phyloP scores from a whole-genome alignment of 2,888 invertebrate species.

The Geotrupes spiniger region DNA sequence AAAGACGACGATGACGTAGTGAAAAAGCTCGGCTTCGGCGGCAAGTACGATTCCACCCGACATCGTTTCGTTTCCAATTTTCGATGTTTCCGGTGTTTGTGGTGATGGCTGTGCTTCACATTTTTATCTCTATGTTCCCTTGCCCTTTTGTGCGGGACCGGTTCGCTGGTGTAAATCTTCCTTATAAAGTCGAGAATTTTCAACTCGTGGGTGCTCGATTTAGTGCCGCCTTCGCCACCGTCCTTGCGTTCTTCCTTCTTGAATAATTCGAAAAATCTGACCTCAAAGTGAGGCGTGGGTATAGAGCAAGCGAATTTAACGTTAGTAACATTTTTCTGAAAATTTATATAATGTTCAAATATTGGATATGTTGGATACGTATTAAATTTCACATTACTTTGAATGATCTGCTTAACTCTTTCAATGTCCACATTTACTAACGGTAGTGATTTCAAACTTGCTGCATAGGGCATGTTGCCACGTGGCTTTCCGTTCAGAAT shows the following conservation, averaged over 20 bases:
- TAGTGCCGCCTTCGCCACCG: neutral
- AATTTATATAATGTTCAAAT: constrained; percentile 29
- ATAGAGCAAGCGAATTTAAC: constrained; percentile 12
- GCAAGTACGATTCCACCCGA: neutral
- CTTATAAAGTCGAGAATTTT: constrained; percentile 18
- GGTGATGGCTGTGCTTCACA: neutral
- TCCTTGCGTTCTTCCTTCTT: constrained; percentile 15
- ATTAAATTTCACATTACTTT: constrained; percentile 16
- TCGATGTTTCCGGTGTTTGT: neutral
- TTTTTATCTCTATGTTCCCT: no score
- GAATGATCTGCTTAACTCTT: constrained; percentile 11
- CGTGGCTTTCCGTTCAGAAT: constrained; percentile 24
- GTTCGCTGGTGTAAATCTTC: constrained; percentile 16
- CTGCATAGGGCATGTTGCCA: constrained; percentile 24
- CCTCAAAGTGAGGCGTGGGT: constrained; percentile 11
- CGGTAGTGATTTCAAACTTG: constrained; percentile 30
- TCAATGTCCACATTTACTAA: constrained; percentile 18
- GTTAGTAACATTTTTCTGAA: constrained; percentile 26
- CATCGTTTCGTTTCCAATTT: neutral
- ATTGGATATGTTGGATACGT: constrained; percentile 13
- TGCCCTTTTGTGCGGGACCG: constrained; percentile 11
- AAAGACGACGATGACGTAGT: constrained; percentile 8
- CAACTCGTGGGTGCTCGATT: constrained; percentile 12
- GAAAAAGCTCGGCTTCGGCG: no score
- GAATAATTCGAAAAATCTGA: constrained; percentile 28